Evolutionary conservation across 37 sponge, comb jelly and placozoan genomes (phyloP).

Genomic region (Axinella damicornis): DNA sequence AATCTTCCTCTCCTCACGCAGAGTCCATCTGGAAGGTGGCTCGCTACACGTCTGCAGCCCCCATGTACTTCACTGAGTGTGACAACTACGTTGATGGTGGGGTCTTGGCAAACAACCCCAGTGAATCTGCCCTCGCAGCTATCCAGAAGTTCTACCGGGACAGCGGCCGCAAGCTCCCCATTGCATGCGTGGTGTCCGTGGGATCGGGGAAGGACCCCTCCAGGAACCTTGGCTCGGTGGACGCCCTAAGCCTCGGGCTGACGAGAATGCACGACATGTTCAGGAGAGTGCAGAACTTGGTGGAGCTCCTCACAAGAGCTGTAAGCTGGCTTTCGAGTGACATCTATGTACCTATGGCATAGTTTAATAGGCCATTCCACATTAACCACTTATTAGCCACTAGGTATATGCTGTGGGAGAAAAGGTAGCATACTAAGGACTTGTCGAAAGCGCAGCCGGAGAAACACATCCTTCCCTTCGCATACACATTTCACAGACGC

Average conservation of each 20-base stretch:
- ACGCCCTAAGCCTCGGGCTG: not conserved
- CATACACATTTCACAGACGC: too few relatives aligned
- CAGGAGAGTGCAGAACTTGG: not conserved
- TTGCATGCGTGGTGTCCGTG: conserved; percentile 48
- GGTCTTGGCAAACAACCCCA: conserved; percentile 70
- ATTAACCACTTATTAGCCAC: too few relatives aligned
- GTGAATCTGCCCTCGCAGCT: conserved; percentile 37
- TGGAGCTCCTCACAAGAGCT: not conserved
- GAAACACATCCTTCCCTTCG: too few relatives aligned
- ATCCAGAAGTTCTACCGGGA: conserved; percentile 31
- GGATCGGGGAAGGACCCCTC: conserved; percentile 49
- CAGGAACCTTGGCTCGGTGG: conserved; percentile 4
- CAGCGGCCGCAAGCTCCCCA: too few relatives aligned
- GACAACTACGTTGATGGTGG: conserved; percentile 77
- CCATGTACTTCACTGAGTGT: conserved; percentile 56
- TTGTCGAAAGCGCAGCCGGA: too few relatives aligned
- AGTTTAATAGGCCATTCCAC: too few relatives aligned
- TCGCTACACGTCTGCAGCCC: conserved; percentile 72
- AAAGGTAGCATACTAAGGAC: too few relatives aligned
- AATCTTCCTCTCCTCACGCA: not conserved
- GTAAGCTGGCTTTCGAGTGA: not conserved
- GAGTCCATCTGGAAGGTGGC: conserved; percentile 71
- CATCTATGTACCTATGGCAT: not conserved
- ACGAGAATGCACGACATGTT: conserved; percentile 3
- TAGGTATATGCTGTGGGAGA: too few relatives aligned